Evolutionary conservation across 92 coral and sea anemone species (phyloP), one percentile per base, ranked within the genome.

Genomic region (Epizoanthus ramosus): DNA sequence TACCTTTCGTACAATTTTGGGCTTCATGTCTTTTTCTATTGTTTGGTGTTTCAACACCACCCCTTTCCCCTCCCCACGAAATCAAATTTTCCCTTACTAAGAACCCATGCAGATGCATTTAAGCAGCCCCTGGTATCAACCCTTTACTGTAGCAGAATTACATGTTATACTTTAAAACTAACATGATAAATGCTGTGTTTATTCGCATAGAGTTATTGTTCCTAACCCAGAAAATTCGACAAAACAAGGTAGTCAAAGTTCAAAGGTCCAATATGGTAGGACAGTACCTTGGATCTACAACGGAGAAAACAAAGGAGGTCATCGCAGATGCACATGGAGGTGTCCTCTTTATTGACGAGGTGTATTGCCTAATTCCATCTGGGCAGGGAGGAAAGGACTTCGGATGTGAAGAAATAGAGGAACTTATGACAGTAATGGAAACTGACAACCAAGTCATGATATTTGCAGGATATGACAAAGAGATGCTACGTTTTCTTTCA

Each of bases 211-310:
- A 73, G 16, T 41, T 73, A 13, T 73, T 73, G n/a, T n/a, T 52
- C 60, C 16, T 22, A 18, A 73, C 35, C 37, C 52, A 73, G 23
- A 73, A 73, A 23, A 73, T 73, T 6, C 53, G 56, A 24, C 43
- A 6, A 50, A 73, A 73, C 17, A 52, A 73, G 16, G 79, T 73
- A 15, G 63, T 73, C 39, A 45, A 73, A 13, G 60, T 50, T 21
- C 79, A 73, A 13, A 60, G 61, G 54, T 47, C 77, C 14, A 14
- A 72, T 33, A 33, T 73, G 22, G 79, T 73, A 3, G 79, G 79
- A 5, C 64, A 54, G 31, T 73, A 24, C 43, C 24, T 53, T 53
- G 79, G 79, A 1, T 54, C 64, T 0, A 73, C 64, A 45, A 54
- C 79, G 16, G 64, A 54, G n/a, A 73, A 73, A 25, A 73, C 79